phyloP scores from a whole-genome alignment of 2,888 invertebrate genomes.

The Nomada goodeniana region DNA sequence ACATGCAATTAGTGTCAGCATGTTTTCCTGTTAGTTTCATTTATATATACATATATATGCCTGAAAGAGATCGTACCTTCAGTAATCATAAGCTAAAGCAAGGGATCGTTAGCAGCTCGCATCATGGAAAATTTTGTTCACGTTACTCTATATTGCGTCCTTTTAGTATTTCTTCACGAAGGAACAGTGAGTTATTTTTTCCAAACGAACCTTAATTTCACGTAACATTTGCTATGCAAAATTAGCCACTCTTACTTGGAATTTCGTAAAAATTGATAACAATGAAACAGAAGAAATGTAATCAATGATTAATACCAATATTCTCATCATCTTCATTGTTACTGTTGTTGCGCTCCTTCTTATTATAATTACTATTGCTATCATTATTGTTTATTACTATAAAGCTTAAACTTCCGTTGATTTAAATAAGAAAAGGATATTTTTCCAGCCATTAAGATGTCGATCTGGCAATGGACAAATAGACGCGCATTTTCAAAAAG shows the following conservation, averaged over 20 bases:
- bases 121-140: constrained; percentile 19
- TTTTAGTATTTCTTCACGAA: constrained; percentile 11
- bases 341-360: no score
- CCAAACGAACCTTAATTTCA: neutral
- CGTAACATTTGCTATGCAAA: neutral
- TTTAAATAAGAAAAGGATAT: no score
- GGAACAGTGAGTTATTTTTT: constrained; percentile 27
- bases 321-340: no score
- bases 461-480: constrained; percentile 87
- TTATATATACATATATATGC: constrained; percentile 36
- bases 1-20: constrained; percentile 40
- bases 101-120: neutral
- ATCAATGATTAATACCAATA: no score
- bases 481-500: constrained; percentile 86
- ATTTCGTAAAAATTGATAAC: no score
- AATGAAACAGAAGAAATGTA: no score
- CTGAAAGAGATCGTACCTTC: neutral
- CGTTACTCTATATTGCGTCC: neutral
- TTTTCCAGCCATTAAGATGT: constrained; percentile 86
- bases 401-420: no score
- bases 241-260: neutral
- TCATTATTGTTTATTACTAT: no score
- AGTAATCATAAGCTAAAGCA: constrained; percentile 13
- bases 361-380: no score
- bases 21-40: constrained; percentile 52